phyloP scores from a whole-genome alignment of 2,797 vertebrate genomes.

The Florisuga fusca region DNA sequence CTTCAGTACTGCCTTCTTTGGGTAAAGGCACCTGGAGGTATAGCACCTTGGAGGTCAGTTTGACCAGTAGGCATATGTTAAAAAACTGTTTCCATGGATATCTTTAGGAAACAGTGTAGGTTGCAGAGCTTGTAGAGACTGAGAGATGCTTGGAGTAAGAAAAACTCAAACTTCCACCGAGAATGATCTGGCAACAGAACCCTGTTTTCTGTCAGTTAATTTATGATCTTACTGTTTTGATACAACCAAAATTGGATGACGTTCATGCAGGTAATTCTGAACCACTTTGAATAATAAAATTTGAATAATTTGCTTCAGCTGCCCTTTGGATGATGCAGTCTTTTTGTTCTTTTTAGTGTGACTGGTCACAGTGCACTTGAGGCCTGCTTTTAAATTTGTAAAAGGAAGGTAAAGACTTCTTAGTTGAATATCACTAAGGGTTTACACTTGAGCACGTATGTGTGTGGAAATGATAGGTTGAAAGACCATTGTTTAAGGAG shows the following conservation, averaged over 20 bases:
- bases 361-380: background rate
- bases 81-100: background rate
- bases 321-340: background rate
- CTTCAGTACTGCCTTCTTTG: background rate
- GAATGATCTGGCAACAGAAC: background rate
- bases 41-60: background rate
- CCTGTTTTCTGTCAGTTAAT: background rate
- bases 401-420: background rate
- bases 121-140: background rate
- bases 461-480: background rate
- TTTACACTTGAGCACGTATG: background rate
- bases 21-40: background rate
- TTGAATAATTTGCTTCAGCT: conserved; percentile 15
- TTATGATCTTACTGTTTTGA: background rate
- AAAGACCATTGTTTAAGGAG: background rate
- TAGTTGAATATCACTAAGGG: background rate
- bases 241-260: background rate
- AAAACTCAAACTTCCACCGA: background rate
- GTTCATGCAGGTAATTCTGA: background rate
- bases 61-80: background rate
- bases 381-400: background rate
- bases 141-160: background rate
- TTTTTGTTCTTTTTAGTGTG: background rate
- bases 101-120: background rate
- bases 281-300: background rate